Evolutionary conservation across 2,888 invertebrate genomes (phyloP).

Genomic region (Pollenia angustigena): DNA sequence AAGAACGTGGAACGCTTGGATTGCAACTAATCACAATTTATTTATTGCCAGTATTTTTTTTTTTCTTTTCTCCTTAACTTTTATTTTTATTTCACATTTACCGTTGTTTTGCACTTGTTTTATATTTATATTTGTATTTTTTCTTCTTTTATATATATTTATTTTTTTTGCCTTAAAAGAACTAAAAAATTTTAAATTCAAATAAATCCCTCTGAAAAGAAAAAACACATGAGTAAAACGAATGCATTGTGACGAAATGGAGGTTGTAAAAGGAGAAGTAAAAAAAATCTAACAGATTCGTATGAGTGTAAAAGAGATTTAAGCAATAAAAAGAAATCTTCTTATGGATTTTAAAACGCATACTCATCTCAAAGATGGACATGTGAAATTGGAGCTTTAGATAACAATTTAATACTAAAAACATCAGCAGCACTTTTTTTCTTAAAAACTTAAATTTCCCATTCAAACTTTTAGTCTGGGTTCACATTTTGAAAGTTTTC

Average conservation of each 20-base stretch:
- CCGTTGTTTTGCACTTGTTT: constrained; percentile 54
- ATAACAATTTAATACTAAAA: too few species aligned
- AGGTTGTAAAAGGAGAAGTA: constrained; percentile 41
- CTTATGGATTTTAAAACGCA: constrained; percentile 61
- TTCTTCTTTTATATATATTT: background rate
- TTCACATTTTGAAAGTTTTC: too few species aligned
- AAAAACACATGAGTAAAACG: constrained; percentile 32
- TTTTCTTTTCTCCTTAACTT: background rate
- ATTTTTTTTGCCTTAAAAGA: constrained; percentile 14
- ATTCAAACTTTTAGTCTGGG: too few species aligned
- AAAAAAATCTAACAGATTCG: constrained; percentile 37
- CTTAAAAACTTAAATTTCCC: too few species aligned
- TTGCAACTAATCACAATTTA: constrained; percentile 36
- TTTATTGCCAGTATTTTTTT: constrained; percentile 12
- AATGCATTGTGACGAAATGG: constrained; percentile 55
- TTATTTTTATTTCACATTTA: constrained; percentile 31
- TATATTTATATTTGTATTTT: background rate
- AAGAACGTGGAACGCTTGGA: background rate
- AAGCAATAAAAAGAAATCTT: constrained; percentile 43
- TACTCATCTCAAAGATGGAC: constrained; percentile 53
- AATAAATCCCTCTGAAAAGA: constrained; percentile 31
- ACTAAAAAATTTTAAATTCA: background rate
- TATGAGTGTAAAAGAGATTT: constrained; percentile 53
- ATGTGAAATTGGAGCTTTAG: background rate
- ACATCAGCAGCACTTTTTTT: too few species aligned